Evolutionary conservation across 2,113 vertebrate species (phyloP).

Genomic region (Megaptera novaeangliae): DNA sequence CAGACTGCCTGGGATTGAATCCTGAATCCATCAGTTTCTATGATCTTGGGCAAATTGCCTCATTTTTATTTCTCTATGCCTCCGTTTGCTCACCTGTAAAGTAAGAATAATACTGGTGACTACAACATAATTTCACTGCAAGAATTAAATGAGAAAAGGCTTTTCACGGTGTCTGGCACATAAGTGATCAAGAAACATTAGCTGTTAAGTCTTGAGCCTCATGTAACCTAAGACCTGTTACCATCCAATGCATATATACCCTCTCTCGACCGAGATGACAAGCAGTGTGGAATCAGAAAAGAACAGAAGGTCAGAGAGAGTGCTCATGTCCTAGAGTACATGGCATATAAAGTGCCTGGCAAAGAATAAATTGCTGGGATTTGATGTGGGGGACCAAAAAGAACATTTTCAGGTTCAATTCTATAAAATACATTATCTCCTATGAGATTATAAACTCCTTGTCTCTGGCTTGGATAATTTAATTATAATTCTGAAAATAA

Average conservation of each 20-base stretch:
- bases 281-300: background rate
- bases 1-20: background rate
- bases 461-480: background rate
- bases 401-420: background rate
- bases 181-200: background rate
- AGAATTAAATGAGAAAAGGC: background rate
- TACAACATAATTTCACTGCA: background rate
- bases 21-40: background rate
- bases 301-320: background rate
- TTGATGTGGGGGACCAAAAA: background rate
- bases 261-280: background rate
- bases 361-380: background rate
- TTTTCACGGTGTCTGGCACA: background rate
- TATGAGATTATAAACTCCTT: background rate
- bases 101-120: background rate
- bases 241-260: no score
- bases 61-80: background rate
- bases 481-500: constrained; percentile 7
- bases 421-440: background rate
- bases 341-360: background rate
- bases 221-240: background rate
- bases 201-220: background rate
- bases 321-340: background rate
- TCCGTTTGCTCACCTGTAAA: background rate
- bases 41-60: background rate